phyloP scores from a whole-genome alignment of 2,113 vertebrate genomes.

The Pleuronectes platessa region DNA sequence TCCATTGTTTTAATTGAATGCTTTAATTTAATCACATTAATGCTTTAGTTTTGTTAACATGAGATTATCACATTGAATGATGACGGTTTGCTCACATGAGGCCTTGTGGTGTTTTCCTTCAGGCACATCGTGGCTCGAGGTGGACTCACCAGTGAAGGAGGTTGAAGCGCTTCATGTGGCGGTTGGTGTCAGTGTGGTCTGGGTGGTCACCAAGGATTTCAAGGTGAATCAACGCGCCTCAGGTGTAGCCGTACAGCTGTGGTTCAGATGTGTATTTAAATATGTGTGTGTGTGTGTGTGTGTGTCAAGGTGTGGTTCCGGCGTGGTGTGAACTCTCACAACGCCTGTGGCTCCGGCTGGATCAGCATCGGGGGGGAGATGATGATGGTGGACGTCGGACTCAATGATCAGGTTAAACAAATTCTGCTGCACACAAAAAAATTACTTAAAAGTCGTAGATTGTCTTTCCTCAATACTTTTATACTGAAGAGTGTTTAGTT shows the following conservation, averaged over 20 bases:
- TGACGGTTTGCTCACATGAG: background rate
- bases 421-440: background rate
- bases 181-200: slow-evolving; percentile 91
- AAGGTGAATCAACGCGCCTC: slow-evolving; percentile 83
- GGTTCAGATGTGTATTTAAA: slow-evolving; percentile 29
- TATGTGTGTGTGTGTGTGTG: slow-evolving; percentile 64
- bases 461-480: too few relatives aligned
- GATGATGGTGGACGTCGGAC: slow-evolving; percentile 93
- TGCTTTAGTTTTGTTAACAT: background rate
- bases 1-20: too few relatives aligned
- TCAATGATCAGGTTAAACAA: slow-evolving; percentile 91
- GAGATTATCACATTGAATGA: background rate
- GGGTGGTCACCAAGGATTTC: slow-evolving; percentile 94
- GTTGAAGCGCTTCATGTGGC: slow-evolving; percentile 90
- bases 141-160: slow-evolving; percentile 89
- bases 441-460: too few relatives aligned
- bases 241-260: background rate
- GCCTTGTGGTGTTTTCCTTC: background rate
- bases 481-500: background rate
- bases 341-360: slow-evolving; percentile 95
- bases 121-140: slow-evolving; percentile 87
- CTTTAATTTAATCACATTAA: too few relatives aligned
- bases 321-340: slow-evolving; percentile 95
- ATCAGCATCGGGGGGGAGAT: slow-evolving; percentile 95
- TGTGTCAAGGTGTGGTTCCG: slow-evolving; percentile 94